phyloP scores from a whole-genome alignment of 2,888 invertebrate species.

The Zonitis immaculata region DNA sequence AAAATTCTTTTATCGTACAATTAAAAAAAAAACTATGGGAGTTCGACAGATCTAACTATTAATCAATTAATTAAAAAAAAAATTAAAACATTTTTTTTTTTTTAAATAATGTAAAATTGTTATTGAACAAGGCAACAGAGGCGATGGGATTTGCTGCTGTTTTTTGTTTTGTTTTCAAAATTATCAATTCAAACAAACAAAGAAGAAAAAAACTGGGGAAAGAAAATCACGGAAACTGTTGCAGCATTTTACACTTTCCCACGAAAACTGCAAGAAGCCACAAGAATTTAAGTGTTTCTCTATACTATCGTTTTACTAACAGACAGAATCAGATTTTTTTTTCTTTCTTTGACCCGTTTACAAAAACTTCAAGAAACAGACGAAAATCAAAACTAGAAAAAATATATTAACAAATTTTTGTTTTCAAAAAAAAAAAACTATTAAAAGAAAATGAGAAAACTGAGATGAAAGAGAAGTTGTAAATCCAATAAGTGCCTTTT shows the following conservation, averaged over 20 bases:
- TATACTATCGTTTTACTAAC: background rate
- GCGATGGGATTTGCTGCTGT: constrained; percentile 4
- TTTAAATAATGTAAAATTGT: constrained; percentile 2
- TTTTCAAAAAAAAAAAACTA: constrained; percentile 8
- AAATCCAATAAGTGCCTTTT: background rate
- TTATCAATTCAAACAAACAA: background rate
- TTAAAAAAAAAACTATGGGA: background rate
- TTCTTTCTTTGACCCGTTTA: constrained; percentile 3
- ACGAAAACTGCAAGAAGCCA: too few relatives aligned
- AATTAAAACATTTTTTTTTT: too few relatives aligned
- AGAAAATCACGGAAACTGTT: too few relatives aligned
- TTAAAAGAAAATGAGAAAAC: constrained; percentile 7
- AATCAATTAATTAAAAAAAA: background rate
- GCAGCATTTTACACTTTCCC: too few relatives aligned
- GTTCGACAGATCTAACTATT: background rate
- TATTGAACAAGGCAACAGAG: constrained; percentile 6
- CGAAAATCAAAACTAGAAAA: background rate
- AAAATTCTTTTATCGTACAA: too few relatives aligned
- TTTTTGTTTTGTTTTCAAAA: too few relatives aligned
- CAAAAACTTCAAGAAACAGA: background rate
- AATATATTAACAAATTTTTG: constrained; percentile 3
- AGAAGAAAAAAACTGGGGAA: too few relatives aligned
- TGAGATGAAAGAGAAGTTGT: background rate
- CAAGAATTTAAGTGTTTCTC: too few relatives aligned
- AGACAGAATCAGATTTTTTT: background rate